A percentile compares a stretch with the other conserved stretches of the same genome.
These are phyloP conservation scores for Pecten maximus DNA, from an alignment of 2,888 invertebrate genomes.

Conservation along the genomic window DNA sequence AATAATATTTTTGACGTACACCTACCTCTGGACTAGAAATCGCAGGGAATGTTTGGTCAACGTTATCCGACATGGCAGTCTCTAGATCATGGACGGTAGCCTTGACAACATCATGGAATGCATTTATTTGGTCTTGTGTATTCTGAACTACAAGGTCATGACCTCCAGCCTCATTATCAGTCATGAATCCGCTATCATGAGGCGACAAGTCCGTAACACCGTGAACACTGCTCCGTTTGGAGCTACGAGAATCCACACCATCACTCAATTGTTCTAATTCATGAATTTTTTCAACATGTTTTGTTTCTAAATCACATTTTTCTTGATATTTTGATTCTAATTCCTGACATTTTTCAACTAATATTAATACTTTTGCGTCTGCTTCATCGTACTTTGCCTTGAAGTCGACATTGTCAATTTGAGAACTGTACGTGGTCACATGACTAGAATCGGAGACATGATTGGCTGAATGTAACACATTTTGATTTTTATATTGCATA, in stretches of 20 bases:
- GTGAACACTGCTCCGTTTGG: slow-evolving; percentile 6
- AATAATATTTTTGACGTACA: not conserved
- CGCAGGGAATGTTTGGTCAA: not conserved
- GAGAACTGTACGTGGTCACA: slow-evolving; percentile 6
- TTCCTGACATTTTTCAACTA: not conserved
- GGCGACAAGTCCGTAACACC: not conserved
- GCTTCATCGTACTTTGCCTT: not conserved
- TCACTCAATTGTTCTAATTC: not conserved
- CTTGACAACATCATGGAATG: slow-evolving; percentile 28
- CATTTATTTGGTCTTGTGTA: slow-evolving; percentile 14
- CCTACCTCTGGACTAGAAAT: not conserved
- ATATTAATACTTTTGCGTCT: not conserved
- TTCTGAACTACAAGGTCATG: not conserved
- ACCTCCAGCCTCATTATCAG: not conserved
- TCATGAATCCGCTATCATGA: not conserved
- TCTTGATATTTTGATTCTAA: not conserved
- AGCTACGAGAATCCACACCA: not conserved
- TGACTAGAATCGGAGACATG: not conserved
- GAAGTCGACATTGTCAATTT: not conserved
- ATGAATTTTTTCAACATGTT: slow-evolving; percentile 16
- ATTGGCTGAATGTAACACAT: not conserved
- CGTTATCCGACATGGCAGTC: not conserved
- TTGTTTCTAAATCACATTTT: not conserved
- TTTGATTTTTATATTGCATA: slow-evolving; percentile 24
- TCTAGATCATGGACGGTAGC: not conserved